A percentile compares a stretch with the other conserved stretches of the same genome.
Evolutionary conservation across 2,797 vertebrate species (phyloP).

Genomic region (Mionectes olivaceus): DNA sequence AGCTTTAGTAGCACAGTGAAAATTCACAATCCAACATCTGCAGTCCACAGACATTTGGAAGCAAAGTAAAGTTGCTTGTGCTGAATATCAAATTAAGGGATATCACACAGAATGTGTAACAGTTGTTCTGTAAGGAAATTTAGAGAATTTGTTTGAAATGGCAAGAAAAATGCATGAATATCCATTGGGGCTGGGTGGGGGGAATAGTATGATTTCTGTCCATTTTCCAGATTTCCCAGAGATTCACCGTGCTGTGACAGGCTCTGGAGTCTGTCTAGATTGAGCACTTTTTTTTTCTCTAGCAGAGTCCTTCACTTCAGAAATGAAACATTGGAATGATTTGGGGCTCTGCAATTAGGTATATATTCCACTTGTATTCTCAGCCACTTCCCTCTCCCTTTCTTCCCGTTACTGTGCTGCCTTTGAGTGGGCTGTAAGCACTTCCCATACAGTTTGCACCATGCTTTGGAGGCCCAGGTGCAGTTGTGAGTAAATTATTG

Average conservation of each 20-base stretch:
- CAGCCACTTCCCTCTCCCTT: not conserved
- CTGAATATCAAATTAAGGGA: not conserved
- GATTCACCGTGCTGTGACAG: not conserved
- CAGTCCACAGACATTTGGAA: not conserved
- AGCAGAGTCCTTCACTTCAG: not conserved
- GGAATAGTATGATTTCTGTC: not conserved
- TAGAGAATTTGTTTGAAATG: not conserved
- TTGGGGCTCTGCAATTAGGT: not conserved
- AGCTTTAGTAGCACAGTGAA: not conserved
- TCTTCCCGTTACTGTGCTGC: fast-evolving
- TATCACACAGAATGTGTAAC: not conserved
- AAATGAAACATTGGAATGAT: not conserved
- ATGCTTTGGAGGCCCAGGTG: fast-evolving
- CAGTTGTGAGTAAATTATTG: not conserved
- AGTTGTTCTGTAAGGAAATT: not conserved
- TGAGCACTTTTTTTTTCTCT: not conserved
- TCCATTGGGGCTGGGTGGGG: not conserved
- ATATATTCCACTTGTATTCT: not conserved
- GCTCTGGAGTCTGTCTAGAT: not conserved
- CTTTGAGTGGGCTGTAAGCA: not conserved
- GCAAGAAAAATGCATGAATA: not conserved
- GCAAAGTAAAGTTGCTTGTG: not conserved
- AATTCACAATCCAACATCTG: not conserved
- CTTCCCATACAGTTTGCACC: fast-evolving
- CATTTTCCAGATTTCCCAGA: not conserved